Percentiles rank a stretch among this genome's conserved stretches.
Evolutionary conservation across 2,797 vertebrate genomes (phyloP).

Genomic region (Numenius phaeopus): DNA sequence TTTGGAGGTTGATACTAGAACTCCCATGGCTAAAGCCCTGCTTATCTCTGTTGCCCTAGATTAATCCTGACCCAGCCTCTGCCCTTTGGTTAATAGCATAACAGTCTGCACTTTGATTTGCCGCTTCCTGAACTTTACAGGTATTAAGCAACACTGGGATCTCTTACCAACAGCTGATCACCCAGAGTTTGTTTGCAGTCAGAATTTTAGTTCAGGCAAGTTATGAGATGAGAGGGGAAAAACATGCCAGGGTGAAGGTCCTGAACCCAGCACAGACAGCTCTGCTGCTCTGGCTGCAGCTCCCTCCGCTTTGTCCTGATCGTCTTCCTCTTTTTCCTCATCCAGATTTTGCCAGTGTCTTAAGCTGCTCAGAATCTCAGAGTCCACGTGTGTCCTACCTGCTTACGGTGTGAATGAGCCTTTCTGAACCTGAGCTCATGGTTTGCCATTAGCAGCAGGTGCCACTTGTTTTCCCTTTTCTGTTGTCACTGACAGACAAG

Average conservation of each 20-base stretch:
- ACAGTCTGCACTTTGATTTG: background rate
- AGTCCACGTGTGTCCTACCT: background rate
- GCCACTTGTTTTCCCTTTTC: background rate
- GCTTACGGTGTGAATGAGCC: background rate
- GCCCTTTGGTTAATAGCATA: background rate
- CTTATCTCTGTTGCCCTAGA: background rate
- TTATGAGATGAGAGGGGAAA: background rate
- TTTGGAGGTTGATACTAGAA: background rate
- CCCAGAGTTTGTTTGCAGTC: background rate
- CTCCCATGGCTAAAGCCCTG: rapidly evolving
- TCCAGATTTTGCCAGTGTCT: background rate
- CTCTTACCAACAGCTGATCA: background rate
- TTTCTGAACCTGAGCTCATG: background rate
- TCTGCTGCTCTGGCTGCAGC: background rate
- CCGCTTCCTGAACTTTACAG: background rate
- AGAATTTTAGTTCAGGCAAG: background rate
- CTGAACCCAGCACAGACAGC: background rate
- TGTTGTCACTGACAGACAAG: background rate
- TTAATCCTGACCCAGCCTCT: background rate
- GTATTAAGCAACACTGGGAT: background rate
- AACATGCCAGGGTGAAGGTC: background rate
- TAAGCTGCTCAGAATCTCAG: background rate
- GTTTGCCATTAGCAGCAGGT: background rate
- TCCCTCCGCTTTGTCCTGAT: background rate
- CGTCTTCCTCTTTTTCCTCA: background rate